These are phyloP conservation scores for Idaea dimidiata DNA, from an alignment of 2,888 invertebrate species.

Conservation along the genomic window DNA sequence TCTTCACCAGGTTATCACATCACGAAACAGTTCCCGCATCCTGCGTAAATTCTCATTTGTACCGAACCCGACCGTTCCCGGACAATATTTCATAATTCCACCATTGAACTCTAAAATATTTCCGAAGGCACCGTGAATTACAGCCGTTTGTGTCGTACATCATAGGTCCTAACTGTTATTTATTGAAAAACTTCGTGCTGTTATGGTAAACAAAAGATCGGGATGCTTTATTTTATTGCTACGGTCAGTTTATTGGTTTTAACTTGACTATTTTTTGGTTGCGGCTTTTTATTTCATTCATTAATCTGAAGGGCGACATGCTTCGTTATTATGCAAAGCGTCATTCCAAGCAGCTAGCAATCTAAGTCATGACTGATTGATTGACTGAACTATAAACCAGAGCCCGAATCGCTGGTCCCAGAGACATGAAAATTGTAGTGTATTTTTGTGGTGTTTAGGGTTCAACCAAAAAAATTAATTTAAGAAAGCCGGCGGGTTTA, in stretches of 20 bases:
- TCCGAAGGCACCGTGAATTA: conserved; percentile 40
- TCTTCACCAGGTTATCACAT: not conserved
- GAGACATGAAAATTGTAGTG: too few relatives aligned
- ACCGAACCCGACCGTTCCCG: conserved; percentile 29
- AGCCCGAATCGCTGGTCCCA: too few relatives aligned
- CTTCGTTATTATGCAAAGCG: too few relatives aligned
- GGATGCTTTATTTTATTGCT: conserved; percentile 4
- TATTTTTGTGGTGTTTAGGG: too few relatives aligned
- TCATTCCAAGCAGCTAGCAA: too few relatives aligned
- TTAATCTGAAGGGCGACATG: not conserved
- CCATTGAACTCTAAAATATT: conserved; percentile 67
- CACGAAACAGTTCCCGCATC: conserved; percentile 38
- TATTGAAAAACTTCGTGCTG: conserved; percentile 41
- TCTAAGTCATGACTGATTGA: too few relatives aligned
- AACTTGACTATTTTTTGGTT: not conserved
- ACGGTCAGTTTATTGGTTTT: not conserved
- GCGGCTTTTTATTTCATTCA: not conserved
- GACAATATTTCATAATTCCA: conserved; percentile 62
- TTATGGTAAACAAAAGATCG: conserved; percentile 3
- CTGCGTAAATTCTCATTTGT: conserved; percentile 64
- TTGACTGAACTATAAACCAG: too few relatives aligned
- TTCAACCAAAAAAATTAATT: too few relatives aligned
- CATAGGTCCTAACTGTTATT: conserved; percentile 37
- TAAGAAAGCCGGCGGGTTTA: too few relatives aligned
- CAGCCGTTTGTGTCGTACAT: conserved; percentile 28